These are phyloP conservation scores for Drosophila glabriapex DNA, from an alignment of 2,888 invertebrate genomes.

Conservation along the genomic window DNA sequence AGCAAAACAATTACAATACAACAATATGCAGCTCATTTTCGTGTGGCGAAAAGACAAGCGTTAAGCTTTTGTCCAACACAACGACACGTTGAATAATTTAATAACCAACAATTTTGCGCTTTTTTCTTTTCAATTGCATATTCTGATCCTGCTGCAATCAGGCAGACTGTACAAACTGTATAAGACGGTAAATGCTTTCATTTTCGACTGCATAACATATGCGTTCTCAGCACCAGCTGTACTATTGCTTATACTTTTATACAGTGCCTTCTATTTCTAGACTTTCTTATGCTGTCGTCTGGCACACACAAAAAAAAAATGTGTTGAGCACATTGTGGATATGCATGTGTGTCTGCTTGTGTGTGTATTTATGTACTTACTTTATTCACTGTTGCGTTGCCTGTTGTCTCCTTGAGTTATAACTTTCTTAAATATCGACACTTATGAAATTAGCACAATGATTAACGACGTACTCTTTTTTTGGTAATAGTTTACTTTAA, in stretches of 20 bases:
- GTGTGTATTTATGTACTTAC: constrained; percentile 32
- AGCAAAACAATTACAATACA: constrained; percentile 17
- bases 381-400: constrained; percentile 28
- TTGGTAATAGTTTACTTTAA: constrained; percentile 16
- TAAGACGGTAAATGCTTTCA: constrained; percentile 1
- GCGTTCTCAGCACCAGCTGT: constrained; percentile 16
- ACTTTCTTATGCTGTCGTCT: constrained; percentile 27
- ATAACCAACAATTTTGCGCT: constrained; percentile 34
- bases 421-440: constrained; percentile 28
- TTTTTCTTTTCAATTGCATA: constrained; percentile 24
- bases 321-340: constrained; percentile 8
- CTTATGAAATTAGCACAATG: constrained; percentile 16
- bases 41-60: constrained; percentile 27
- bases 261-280: constrained; percentile 63
- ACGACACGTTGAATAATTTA: constrained; percentile 37
- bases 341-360: not conserved
- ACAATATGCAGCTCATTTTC: constrained; percentile 28
- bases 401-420: constrained; percentile 9
- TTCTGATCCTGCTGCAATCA: constrained; percentile 12
- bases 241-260: constrained; percentile 14
- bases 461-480: constrained; percentile 2
- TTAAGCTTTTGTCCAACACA: constrained; percentile 39
- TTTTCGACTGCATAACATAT: constrained; percentile 60
- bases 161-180: constrained; percentile 2
- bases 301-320: constrained; percentile 15